A percentile compares a stretch with the other conserved stretches of the same genome.
Conservation (phyloP, 2,797 vertebrate genomes). For the Varecia variegata region DNA sequence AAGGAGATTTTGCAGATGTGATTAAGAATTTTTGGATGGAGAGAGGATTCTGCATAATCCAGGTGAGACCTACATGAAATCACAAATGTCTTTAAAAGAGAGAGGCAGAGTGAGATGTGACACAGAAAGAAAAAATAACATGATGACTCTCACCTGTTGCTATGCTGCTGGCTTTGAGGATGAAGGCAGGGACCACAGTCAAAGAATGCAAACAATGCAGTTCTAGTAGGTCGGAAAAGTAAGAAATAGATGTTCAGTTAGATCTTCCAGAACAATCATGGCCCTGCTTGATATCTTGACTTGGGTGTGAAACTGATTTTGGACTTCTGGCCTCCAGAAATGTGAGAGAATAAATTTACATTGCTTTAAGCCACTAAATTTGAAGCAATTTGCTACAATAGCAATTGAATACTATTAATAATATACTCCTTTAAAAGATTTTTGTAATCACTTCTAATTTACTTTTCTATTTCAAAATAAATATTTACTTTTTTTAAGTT, state of each 20-base stretch:
- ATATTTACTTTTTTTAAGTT: neutral
- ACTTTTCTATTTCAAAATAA: neutral
- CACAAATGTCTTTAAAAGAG: neutral
- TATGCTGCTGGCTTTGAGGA: neutral
- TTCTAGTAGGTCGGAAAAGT: neutral
- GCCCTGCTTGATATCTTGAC: neutral
- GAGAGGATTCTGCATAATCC: neutral
- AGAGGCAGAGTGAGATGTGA: neutral
- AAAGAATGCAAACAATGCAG: neutral
- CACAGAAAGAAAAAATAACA: neutral
- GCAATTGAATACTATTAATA: neutral
- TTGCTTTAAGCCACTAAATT: neutral
- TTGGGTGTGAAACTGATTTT: neutral
- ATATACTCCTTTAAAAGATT: neutral
- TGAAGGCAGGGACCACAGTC: neutral
- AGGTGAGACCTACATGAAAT: neutral
- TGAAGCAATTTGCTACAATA: neutral
- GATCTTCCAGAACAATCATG: neutral
- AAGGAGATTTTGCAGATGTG: neutral
- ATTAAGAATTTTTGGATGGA: neutral
- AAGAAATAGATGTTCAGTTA: neutral
- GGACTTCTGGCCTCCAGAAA: neutral
- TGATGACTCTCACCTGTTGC: neutral
- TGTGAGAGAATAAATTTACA: neutral
- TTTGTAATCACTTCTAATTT: neutral